phyloP scores from a whole-genome alignment of 2,797 vertebrate species.

The Cynodonichthys magdalenae region DNA sequence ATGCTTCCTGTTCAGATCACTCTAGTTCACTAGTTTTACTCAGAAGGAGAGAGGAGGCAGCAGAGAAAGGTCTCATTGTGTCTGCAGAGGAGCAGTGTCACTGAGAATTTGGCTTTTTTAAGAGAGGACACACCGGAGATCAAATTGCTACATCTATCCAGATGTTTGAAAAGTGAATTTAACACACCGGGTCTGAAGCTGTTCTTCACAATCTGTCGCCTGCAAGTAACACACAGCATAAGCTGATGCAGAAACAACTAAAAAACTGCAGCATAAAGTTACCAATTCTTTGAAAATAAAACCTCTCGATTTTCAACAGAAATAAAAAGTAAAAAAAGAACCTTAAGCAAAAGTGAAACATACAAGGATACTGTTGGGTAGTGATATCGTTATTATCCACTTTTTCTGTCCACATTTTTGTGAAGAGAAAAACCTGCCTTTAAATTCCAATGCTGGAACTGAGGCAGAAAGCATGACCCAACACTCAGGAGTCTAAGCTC shows the following conservation, averaged over 20 bases:
- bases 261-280: slow-evolving; percentile 9
- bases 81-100: slow-evolving; percentile 34
- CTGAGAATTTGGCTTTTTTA: slow-evolving; percentile 51
- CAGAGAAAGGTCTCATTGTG: slow-evolving; percentile 55
- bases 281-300: slow-evolving; percentile 4
- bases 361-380: not conserved
- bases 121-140: slow-evolving; percentile 60
- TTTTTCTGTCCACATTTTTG: slow-evolving; percentile 1
- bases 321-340: not conserved
- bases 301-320: slow-evolving; percentile 6
- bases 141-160: slow-evolving; percentile 58
- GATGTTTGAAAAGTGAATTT: slow-evolving; percentile 48
- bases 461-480: not conserved
- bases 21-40: slow-evolving; percentile 21
- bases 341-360: not conserved
- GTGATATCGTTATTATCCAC: not conserved
- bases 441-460: not conserved
- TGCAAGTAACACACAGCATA: slow-evolving; percentile 12
- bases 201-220: slow-evolving; percentile 10
- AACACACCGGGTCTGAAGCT: slow-evolving; percentile 29
- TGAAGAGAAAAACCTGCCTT: not conserved
- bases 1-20: slow-evolving; percentile 27
- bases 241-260: slow-evolving; percentile 1
- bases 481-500: not conserved
- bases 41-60: not conserved